Evolutionary conservation across 2,113 vertebrate genomes (phyloP), one percentile per base, ranked within the genome.

Genomic region (Eubucco bourcierii): DNA sequence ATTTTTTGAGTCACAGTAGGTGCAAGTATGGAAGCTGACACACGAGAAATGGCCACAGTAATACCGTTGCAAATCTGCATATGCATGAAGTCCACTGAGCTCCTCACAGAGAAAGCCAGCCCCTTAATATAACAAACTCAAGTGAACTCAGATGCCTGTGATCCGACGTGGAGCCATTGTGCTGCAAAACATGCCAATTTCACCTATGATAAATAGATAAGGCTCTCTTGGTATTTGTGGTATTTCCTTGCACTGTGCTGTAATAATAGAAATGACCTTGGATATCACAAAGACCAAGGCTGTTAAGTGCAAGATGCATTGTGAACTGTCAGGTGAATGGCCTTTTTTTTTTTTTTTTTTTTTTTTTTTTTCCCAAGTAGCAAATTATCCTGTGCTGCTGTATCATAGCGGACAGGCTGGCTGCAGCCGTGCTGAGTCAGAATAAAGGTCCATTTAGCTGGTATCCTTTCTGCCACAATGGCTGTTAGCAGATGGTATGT

Each of bases 171-270:
- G 84, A 92, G 94, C 87, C 31, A 20, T 20, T 1, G 24, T 29
- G 55, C 84, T 71, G 85, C 61, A 39, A 44, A 83, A 63, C 76
- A 21, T 96, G 96, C 93, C 94, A 93, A 21, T 55, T 91, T 90
- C 91, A 94, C 94, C 96, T 87, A 82, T 83, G 89, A 95, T 96
- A 91, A 91, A 90, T 56, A 95, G 94, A 96, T 94, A 96, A 91
- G 92, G 0, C 90, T 82, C 81, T 80, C 93, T 80, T 76, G 87
- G 95, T 89, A 96, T 96, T 90, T 92, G 84, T 90, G 93, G 94
- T 75, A 95, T 95, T 96, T 96, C 95, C 93, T 92, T 90, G 84
- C 90, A 93, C 94, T 94, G 94, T 95, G 81, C 87, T 94, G 76
- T 84, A 94, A 94, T 92, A 94, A 96, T 82, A 93, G 90, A 83